phyloP scores from a whole-genome alignment of 2,888 invertebrate genomes.

The Perizoma affinitatum region DNA sequence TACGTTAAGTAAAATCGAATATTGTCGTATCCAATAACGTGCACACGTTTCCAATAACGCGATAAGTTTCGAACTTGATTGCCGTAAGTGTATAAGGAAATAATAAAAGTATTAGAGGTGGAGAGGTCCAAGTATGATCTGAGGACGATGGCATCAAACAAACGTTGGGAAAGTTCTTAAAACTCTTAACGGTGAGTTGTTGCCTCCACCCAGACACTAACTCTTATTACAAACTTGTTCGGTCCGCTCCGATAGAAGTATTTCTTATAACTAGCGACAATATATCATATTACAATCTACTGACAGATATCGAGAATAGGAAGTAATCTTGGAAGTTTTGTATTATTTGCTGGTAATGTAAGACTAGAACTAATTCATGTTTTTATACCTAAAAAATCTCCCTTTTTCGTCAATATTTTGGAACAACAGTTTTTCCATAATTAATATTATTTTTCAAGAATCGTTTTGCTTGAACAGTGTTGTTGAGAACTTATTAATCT shows the following conservation, averaged over 20 bases:
- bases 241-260: conserved; percentile 46
- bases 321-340: conserved; percentile 8
- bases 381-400: too few relatives aligned
- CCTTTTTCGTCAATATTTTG: too few relatives aligned
- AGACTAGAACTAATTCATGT: conserved; percentile 1
- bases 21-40: conserved; percentile 33
- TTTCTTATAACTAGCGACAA: conserved; percentile 62
- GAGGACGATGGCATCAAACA: conserved; percentile 67
- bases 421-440: too few relatives aligned
- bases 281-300: conserved; percentile 58
- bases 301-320: conserved; percentile 26
- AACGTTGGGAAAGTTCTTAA: conserved; percentile 64
- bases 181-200: conserved; percentile 56
- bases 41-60: conserved; percentile 47
- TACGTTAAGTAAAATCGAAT: conserved; percentile 38
- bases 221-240: conserved; percentile 73
- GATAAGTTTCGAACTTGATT: conserved; percentile 58
- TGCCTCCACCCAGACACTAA: conserved; percentile 58
- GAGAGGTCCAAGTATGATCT: conserved; percentile 59
- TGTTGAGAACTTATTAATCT: too few relatives aligned
- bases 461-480: too few relatives aligned
- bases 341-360: conserved; percentile 10
- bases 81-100: conserved; percentile 62
- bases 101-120: conserved; percentile 71
- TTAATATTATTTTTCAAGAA: too few relatives aligned